Evolutionary conservation across 2,888 invertebrate species (phyloP), one percentile per base, ranked within the genome.

Genomic region (Carabus problematicus): DNA sequence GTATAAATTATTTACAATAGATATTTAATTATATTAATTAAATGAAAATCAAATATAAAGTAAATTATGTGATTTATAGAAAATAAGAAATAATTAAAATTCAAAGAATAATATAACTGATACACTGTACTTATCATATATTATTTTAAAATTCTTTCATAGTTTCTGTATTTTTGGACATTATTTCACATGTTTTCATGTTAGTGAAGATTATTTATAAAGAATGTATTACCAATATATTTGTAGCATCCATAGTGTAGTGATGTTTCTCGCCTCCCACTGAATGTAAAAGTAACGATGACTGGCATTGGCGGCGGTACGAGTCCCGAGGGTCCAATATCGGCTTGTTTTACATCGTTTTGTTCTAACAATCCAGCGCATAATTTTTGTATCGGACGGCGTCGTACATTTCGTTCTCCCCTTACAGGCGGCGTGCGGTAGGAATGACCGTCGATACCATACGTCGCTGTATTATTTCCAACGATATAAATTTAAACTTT

Each of bases 341-440:
- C 78, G 80, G 77, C 81, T 83, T 82, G 82, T 82, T 82, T 83
- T 82, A 82, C 83, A 79, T 82, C 82, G 82, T 83, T 83, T 83
- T 83, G 82, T 82, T 82, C 81, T 82, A 82, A 82, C 82, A 82
- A 82, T 82, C 82, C 79, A 74, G 72, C 69, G 69, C 71, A 73
- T 73, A 71, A 72, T 72, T 72, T 69, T 66, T 64, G 70, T 61
- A 68, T 64, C 59, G 64, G 70, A 71, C 58, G 61, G 64, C 64
- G 49, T 61, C 18, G 47, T 29, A 43, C 19, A n/a, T 40, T 45
- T 12, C 14, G 39, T 54, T 49, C 56, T 43, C 68, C 56, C 40
- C 58, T 55, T 55, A 29, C 6, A 6, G 29, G 29, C 56, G 14
- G 75, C 61, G 43, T 62, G 19, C n/a, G 40, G 19, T 19, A 42